These are phyloP conservation scores for Dermolepida albohirtum DNA, from an alignment of 2,888 invertebrate species.

Conservation along the genomic window DNA sequence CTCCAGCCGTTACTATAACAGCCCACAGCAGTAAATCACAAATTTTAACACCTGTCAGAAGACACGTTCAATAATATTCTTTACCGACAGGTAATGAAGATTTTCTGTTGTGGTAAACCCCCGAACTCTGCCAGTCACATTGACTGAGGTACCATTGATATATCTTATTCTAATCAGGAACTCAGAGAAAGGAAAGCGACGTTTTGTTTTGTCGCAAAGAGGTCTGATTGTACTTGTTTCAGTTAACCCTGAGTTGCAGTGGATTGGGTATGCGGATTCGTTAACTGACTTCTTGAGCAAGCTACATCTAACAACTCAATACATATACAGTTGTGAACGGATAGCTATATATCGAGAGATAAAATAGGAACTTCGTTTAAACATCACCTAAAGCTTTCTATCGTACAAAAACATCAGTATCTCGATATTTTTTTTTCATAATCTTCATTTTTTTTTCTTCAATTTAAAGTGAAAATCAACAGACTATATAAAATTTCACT, in stretches of 20 bases:
- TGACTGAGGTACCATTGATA: conserved; percentile 55
- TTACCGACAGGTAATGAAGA: conserved; percentile 24
- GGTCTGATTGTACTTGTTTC: conserved; percentile 66
- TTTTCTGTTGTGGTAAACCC: conserved; percentile 50
- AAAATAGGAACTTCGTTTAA: conserved; percentile 67
- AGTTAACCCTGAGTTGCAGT: conserved; percentile 65
- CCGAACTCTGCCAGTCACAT: conserved; percentile 51
- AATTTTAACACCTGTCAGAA: conserved; percentile 30
- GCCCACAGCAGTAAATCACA: conserved; percentile 46
- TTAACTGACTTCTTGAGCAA: conserved; percentile 65
- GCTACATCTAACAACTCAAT: conserved; percentile 66
- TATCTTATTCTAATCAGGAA: conserved; percentile 64
- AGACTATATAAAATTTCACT: conserved; percentile 68
- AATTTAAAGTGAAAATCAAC: conserved; percentile 65
- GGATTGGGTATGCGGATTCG: conserved; percentile 62
- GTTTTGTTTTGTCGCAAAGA: conserved; percentile 47
- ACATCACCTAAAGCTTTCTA: conserved; percentile 67
- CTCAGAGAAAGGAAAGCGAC: conserved; percentile 63
- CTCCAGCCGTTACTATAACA: conserved; percentile 54
- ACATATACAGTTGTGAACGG: conserved; percentile 64
- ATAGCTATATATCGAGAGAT: conserved; percentile 65
- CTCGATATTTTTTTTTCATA: conserved; percentile 60
- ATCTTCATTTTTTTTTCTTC: conserved; percentile 46
- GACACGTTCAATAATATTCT: conserved; percentile 3
- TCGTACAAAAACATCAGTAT: conserved; percentile 66